Conservation (phyloP, 2,113 vertebrate species). For the Ardeotis arabs region DNA sequence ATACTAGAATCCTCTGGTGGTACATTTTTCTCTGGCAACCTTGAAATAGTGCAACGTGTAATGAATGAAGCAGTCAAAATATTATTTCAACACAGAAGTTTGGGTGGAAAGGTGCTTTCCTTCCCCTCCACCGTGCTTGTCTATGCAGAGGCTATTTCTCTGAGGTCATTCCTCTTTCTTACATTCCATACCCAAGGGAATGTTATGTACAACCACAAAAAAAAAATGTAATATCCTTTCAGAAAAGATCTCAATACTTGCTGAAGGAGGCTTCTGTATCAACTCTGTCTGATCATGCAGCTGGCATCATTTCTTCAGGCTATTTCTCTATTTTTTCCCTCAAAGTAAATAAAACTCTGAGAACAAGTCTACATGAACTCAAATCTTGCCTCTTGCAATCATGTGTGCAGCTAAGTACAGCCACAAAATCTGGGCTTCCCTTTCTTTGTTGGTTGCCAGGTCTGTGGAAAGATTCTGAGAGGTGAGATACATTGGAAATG, state of each 20-base stretch:
- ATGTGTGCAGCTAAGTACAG: not conserved
- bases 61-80: not conserved
- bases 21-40: not conserved
- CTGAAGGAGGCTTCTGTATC: not conserved
- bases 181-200: not conserved
- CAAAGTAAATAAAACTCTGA: not conserved
- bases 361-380: not conserved
- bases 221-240: not conserved
- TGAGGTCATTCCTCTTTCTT: not conserved
- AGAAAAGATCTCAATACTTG: not conserved
- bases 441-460: not conserved
- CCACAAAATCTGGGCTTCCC: not conserved
- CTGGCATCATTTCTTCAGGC: not conserved
- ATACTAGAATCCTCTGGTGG: not conserved
- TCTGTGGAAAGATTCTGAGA: not conserved
- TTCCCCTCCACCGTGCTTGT: not conserved
- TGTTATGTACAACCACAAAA: not conserved
- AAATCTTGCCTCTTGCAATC: not conserved
- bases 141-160: not conserved
- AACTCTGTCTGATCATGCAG: not conserved
- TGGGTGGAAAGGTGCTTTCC: not conserved
- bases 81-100: not conserved
- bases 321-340: not conserved
- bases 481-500: not conserved
- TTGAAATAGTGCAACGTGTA: not conserved